phyloP scores from a whole-genome alignment of 2,888 invertebrate species.

The Nomada hirtipes region DNA sequence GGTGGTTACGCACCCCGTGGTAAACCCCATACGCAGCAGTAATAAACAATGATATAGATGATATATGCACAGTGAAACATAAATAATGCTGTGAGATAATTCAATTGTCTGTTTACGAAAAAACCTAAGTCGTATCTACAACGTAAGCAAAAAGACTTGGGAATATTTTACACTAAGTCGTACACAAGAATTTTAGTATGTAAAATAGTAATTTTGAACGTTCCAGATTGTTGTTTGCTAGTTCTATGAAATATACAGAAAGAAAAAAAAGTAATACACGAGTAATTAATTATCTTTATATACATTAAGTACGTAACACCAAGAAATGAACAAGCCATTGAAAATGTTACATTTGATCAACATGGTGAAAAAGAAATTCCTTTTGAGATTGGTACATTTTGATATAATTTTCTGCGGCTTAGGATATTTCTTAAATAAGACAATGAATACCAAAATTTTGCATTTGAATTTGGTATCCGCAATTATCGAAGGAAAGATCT shows the following conservation, averaged over 20 bases:
- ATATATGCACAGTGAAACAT: conserved; percentile 66
- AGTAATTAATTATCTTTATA: conserved; percentile 31
- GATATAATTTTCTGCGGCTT: conserved; percentile 55
- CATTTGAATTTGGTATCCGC: conserved; percentile 74
- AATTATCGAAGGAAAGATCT: conserved; percentile 61
- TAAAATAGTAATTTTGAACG: conserved; percentile 52
- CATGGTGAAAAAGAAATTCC: neutral
- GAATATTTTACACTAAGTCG: conserved; percentile 24
- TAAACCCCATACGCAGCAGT: conserved; percentile 80
- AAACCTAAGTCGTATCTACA: conserved; percentile 69
- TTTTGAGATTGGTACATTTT: neutral
- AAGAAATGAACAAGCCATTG: neutral
- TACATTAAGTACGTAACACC: conserved; percentile 16
- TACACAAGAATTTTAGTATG: conserved; percentile 45
- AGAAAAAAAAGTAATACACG: conserved; percentile 12
- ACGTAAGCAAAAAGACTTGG: conserved; percentile 20
- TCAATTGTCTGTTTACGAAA: conserved; percentile 74
- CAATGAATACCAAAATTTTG: conserved; percentile 68
- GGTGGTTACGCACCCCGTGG: conserved; percentile 78
- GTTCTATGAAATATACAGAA: conserved; percentile 33
- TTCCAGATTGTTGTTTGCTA: conserved; percentile 49
- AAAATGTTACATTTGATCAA: conserved; percentile 29
- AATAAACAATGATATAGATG: conserved; percentile 66
- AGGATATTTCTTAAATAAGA: conserved; percentile 73
- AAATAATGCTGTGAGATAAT: conserved; percentile 68